Evolutionary conservation across 2,888 invertebrate species (phyloP), one percentile per base, ranked within the genome.

Genomic region (Dioctria rufipes): DNA sequence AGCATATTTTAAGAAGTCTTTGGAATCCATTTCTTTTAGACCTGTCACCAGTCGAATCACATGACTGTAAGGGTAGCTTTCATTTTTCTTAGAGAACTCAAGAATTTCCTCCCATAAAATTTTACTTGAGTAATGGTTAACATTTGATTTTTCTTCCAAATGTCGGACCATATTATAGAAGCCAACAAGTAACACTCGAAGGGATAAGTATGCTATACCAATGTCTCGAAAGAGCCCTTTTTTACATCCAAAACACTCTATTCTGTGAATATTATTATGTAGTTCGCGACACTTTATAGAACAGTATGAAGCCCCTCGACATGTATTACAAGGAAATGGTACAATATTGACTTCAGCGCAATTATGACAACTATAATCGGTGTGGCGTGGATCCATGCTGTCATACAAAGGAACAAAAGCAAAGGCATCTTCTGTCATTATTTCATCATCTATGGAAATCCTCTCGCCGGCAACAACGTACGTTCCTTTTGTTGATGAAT

Each of bases 381-480:
- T 39, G 25, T 43, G 37, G 11, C 13, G 5, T 5, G n/a, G 4
- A 37, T 77, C n/a, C 8, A 8, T 4, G 0, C 3, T 42, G 4
- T 49, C 46, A 37, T 92, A 91, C 88, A 93, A 86, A 84, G 92
- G 90, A 3, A 95, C 94, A 87, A 94, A 94, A 2, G 94, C 92
- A 88, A 94, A 95, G 0, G 96, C 94, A 85, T 93, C 92, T 87
- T 97, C 97, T 0, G 93, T 90, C 87, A 95, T 94, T 42, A 97
- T 87, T 3, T 94, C 90, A 85, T 95, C 94, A 0, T 95, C 95
- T 73, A 91, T 90, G 11, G 89, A 88, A 5, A 94, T 90, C 65
- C 90, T 87, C 83, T 90, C 90, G 8, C 89, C 91, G 0, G 94
- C 91, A 43, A 92, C 86, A 43, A 81, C 60, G 71, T 54, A 71